phyloP scores from a whole-genome alignment of 2,888 invertebrate genomes.

The Eilema griseolum region DNA sequence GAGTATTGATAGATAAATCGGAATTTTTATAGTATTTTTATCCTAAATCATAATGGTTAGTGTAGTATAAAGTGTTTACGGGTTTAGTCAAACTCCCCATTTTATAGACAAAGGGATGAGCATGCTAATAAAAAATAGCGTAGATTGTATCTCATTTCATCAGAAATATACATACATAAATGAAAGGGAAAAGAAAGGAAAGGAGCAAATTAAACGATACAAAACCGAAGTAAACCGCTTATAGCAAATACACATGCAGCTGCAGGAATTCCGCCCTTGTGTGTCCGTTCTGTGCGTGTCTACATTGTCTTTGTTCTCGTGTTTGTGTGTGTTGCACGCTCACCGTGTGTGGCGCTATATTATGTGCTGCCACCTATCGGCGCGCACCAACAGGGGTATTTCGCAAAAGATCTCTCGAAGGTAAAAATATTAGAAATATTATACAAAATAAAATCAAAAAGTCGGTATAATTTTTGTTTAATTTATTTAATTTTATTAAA shows the following conservation, averaged over 20 bases:
- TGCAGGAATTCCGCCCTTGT: slow-evolving; percentile 76
- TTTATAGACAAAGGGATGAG: slow-evolving; percentile 78
- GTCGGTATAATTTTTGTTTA: slow-evolving; percentile 74
- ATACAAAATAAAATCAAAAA: slow-evolving; percentile 71
- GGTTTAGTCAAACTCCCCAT: slow-evolving; percentile 73
- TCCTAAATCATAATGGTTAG: slow-evolving; percentile 68
- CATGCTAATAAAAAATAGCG: slow-evolving; percentile 75
- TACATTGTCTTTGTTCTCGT: slow-evolving; percentile 87
- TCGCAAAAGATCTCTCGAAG: slow-evolving; percentile 99
- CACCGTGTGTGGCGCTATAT: slow-evolving; percentile 86
- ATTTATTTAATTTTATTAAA: slow-evolving; percentile 65
- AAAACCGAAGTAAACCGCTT: slow-evolving; percentile 69
- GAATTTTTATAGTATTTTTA: slow-evolving; percentile 52
- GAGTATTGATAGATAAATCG: slow-evolving; percentile 66
- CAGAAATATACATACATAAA: slow-evolving; percentile 40
- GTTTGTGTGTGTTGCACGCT: slow-evolving; percentile 88
- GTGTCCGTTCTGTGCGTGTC: slow-evolving; percentile 86
- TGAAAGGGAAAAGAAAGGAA: slow-evolving; percentile 46
- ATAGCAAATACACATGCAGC: slow-evolving; percentile 86
- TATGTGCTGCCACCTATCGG: slow-evolving; percentile 83
- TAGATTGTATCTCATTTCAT: slow-evolving; percentile 69
- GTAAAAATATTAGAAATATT: slow-evolving; percentile 90
- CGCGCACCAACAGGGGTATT: slow-evolving; percentile 93
- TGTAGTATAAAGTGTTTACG: slow-evolving; percentile 65
- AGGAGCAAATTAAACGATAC: slow-evolving; percentile 49